Conservation (phyloP, 1,140 invertebrate genomes). For the Micrasema longulum region DNA sequence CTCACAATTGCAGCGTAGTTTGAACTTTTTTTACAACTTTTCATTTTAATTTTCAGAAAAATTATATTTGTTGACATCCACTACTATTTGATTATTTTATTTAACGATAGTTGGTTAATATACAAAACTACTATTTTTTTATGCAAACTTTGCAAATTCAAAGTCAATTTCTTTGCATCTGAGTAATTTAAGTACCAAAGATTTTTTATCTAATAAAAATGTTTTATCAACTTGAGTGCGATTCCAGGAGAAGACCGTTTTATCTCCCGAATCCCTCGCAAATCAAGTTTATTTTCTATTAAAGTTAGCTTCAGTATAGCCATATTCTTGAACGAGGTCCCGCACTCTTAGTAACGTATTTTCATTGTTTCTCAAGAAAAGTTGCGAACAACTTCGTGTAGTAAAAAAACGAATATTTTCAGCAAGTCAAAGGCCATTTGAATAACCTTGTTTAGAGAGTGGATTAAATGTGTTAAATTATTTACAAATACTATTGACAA, state of each 20-base stretch:
- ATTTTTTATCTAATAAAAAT: conserved; percentile 31
- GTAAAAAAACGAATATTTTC: conserved; percentile 32
- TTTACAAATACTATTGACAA: too few species aligned
- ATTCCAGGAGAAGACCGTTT: neutral
- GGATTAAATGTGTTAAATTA: too few species aligned
- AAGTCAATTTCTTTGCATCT: too few species aligned
- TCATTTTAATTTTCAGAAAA: too few species aligned
- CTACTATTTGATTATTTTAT: too few species aligned
- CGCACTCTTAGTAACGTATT: conserved; percentile 9
- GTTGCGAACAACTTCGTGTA: conserved; percentile 48
- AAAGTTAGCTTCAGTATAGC: conserved; percentile 46
- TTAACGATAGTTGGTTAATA: too few species aligned
- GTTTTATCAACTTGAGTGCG: conserved; percentile 9
- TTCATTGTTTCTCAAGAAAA: conserved; percentile 47
- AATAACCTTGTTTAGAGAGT: conserved; percentile 22
- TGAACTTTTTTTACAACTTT: too few species aligned
- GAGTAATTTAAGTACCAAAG: neutral
- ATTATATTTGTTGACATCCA: too few species aligned
- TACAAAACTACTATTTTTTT: too few species aligned
- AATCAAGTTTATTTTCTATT: conserved; percentile 55
- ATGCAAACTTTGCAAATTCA: too few species aligned
- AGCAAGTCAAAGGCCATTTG: conserved; percentile 24
- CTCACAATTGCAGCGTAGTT: too few species aligned
- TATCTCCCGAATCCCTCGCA: conserved; percentile 35
- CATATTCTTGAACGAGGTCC: conserved; percentile 10